Evolutionary conservation across 2,888 invertebrate species (phyloP).

Genomic region (Napeogenes inachia): DNA sequence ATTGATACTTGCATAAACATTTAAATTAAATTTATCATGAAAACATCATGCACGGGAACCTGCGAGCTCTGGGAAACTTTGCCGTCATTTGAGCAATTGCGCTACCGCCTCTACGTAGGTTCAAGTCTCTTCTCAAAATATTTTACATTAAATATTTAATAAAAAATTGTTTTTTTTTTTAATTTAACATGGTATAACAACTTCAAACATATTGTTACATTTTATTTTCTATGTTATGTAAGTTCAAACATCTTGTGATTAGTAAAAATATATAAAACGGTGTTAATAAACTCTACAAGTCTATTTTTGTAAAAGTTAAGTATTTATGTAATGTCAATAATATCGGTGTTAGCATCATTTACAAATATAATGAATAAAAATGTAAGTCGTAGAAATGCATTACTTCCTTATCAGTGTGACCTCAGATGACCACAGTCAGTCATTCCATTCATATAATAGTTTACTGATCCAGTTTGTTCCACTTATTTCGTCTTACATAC

Average conservation of each 20-base stretch:
- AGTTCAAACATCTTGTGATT: too few species aligned
- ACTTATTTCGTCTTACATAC: constrained; percentile 4
- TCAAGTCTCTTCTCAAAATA: too few species aligned
- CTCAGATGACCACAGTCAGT: not conserved
- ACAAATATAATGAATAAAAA: not conserved
- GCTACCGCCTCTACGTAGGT: too few species aligned
- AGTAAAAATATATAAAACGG: too few species aligned
- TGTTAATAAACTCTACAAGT: too few species aligned
- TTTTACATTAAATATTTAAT: too few species aligned
- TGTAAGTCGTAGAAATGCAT: not conserved
- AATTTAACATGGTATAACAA: too few species aligned
- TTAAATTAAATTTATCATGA: not conserved
- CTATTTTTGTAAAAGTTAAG: too few species aligned
- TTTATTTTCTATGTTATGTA: too few species aligned
- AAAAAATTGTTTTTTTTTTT: too few species aligned
- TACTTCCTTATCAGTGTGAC: not conserved
- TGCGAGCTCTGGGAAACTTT: constrained; percentile 2
- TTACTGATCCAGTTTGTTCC: not conserved
- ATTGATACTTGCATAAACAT: not conserved
- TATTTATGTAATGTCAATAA: not conserved
- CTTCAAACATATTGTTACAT: too few species aligned
- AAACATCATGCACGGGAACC: not conserved
- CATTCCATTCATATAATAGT: not conserved
- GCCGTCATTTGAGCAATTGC: not conserved
- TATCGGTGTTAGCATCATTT: not conserved